phyloP scores from a whole-genome alignment of 2,888 invertebrate species.

The Tetragnatha montana region DNA sequence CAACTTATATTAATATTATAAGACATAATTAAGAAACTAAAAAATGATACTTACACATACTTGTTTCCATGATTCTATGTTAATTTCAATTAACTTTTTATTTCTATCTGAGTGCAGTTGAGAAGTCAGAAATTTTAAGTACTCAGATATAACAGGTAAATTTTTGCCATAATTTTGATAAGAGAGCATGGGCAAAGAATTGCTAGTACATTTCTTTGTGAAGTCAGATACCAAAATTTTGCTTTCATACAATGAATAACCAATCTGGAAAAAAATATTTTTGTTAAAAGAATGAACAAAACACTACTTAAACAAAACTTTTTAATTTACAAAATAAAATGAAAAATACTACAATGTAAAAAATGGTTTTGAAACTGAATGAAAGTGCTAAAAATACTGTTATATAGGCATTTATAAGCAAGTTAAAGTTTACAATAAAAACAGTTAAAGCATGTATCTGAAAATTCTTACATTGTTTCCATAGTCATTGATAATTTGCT shows the following conservation, averaged over 20 bases:
- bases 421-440: background rate
- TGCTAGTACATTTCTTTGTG: too few relatives aligned
- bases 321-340: too few relatives aligned
- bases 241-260: slow-evolving; percentile 9
- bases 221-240: background rate
- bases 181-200: too few relatives aligned
- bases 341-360: too few relatives aligned
- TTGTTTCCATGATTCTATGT: slow-evolving; percentile 40
- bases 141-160: slow-evolving; percentile 10
- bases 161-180: background rate
- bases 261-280: slow-evolving; percentile 23
- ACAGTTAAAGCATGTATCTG: background rate
- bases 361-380: too few relatives aligned
- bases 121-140: slow-evolving; percentile 29
- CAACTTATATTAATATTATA: too few relatives aligned
- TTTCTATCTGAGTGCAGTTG: slow-evolving; percentile 14
- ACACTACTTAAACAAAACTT: background rate
- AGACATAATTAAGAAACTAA: background rate
- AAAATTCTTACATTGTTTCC: background rate
- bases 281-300: background rate
- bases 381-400: too few relatives aligned
- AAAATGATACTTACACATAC: slow-evolving; percentile 43
- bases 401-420: background rate
- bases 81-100: background rate
- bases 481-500: too few relatives aligned